Evolutionary conservation across 1,140 invertebrate species (phyloP).

Genomic region (Trigoniulus corallinus): DNA sequence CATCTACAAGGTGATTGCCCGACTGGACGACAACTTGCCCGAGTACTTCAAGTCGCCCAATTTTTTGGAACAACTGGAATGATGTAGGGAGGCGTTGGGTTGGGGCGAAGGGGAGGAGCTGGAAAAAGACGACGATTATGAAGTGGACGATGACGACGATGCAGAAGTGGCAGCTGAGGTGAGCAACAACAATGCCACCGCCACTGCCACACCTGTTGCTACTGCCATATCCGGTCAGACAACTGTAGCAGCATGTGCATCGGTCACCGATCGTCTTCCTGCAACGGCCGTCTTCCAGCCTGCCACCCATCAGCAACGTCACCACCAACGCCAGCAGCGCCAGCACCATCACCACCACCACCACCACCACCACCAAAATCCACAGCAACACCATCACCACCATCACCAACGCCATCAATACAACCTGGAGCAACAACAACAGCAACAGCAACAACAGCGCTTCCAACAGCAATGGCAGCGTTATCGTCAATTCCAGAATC

Average conservation of each 20-base stretch:
- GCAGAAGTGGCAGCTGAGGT: background rate
- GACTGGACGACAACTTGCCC: conserved; percentile 93
- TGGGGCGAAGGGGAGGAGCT: background rate
- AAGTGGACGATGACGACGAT: no score
- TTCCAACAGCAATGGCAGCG: background rate
- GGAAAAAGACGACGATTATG: no score
- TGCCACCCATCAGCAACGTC: background rate
- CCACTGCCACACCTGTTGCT: background rate
- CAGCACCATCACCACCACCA: background rate
- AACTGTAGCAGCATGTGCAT: no score
- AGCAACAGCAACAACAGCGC: background rate
- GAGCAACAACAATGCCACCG: background rate
- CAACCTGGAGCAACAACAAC: background rate
- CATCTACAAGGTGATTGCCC: conserved; percentile 99
- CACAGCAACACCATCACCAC: background rate
- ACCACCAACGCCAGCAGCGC: background rate
- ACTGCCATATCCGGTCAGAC: no score
- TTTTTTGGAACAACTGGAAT: conserved; percentile 97
- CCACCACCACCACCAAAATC: background rate
- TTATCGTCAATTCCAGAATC: background rate
- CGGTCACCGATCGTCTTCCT: no score
- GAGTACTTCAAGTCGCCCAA: conserved; percentile 99
- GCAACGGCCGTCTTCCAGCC: no score
- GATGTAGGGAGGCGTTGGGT: background rate
- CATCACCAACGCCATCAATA: background rate